Evolutionary conservation across 2,888 invertebrate genomes (phyloP).

Genomic region (Saturnia pavonia): DNA sequence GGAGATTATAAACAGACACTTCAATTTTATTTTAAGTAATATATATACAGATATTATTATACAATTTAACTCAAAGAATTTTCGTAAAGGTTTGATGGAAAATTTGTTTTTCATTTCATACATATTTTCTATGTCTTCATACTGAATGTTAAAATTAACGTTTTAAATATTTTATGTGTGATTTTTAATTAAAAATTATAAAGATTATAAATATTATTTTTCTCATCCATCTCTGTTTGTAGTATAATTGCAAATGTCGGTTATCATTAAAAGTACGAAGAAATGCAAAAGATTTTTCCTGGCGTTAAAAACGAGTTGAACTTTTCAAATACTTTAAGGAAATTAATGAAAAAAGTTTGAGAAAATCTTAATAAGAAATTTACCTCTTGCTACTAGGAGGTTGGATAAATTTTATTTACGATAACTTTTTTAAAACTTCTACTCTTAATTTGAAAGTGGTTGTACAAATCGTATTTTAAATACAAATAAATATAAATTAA

Average conservation of each 20-base stretch:
- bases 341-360: slow-evolving; percentile 69
- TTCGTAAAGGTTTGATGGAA: too few relatives aligned
- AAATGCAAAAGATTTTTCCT: slow-evolving; percentile 47
- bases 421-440: slow-evolving; percentile 53
- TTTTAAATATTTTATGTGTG: neutral
- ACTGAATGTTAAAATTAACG: neutral
- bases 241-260: slow-evolving; percentile 29
- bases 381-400: slow-evolving; percentile 54
- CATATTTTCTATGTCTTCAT: too few relatives aligned
- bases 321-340: slow-evolving; percentile 60
- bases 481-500: too few relatives aligned
- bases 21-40: too few relatives aligned
- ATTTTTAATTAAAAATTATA: too few relatives aligned
- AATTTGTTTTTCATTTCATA: too few relatives aligned
- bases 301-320: slow-evolving; percentile 52
- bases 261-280: slow-evolving; percentile 43
- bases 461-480: neutral
- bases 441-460: slow-evolving; percentile 35
- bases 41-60: too few relatives aligned
- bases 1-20: too few relatives aligned
- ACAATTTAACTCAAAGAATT: too few relatives aligned
- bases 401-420: slow-evolving; percentile 55
- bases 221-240: neutral
- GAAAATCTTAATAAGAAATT: slow-evolving; percentile 63
- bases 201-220: too few relatives aligned